Percentiles rank a stretch among this genome's conserved stretches.
Evolutionary conservation across 2,797 vertebrate genomes (phyloP).

Genomic region (Poecilia picta): DNA sequence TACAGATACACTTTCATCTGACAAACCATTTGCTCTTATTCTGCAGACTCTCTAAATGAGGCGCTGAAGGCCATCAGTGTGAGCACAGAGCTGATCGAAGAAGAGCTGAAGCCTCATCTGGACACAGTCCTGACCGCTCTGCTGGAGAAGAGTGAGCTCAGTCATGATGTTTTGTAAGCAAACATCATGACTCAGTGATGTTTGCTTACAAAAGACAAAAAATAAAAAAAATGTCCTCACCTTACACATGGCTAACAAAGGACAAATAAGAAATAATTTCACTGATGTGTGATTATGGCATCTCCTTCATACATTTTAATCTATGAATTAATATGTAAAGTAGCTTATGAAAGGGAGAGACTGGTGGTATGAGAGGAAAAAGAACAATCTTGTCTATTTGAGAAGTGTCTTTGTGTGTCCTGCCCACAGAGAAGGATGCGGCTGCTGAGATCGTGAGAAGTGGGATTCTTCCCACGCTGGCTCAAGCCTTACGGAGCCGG

Average conservation of each 20-base stretch:
- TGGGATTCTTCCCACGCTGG: conserved; percentile 81
- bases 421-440: conserved; percentile 80
- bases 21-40: not conserved
- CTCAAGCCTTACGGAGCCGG: conserved; percentile 77
- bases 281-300: not conserved
- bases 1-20: not conserved
- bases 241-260: not conserved
- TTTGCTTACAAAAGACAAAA: not conserved
- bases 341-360: not conserved
- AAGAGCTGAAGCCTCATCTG: conserved; percentile 80
- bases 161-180: too few relatives aligned
- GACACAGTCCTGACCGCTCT: conserved; percentile 74
- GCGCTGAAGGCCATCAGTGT: conserved; percentile 81
- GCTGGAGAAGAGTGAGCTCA: conserved; percentile 80
- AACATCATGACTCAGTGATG: not conserved
- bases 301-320: not conserved
- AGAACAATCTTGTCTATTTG: not conserved
- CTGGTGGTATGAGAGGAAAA: not conserved
- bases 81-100: conserved; percentile 79
- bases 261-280: not conserved
- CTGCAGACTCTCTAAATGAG: conserved; percentile 77
- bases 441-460: conserved; percentile 77
- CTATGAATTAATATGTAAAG: not conserved
- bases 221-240: not conserved
- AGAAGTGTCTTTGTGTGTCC: conserved; percentile 12